Base-by-base conservation (phyloP, 2,113 vertebrate genomes). In the Heterocephalus glaber region DNA sequence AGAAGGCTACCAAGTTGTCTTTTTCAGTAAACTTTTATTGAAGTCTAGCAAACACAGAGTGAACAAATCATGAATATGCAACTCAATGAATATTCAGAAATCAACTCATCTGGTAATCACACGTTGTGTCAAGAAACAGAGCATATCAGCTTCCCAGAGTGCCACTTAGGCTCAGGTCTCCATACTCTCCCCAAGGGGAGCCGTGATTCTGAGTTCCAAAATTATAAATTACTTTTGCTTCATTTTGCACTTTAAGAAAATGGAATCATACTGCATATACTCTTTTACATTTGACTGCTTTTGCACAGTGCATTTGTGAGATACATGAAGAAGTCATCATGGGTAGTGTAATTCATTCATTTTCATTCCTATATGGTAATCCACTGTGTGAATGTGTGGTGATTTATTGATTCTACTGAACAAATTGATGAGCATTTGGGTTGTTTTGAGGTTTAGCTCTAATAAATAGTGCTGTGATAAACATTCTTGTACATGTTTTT, bases 1-100 rank as follows among this genome's bases (percentile, higher is more conserved):
- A 96, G 92, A 92, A 83, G 84, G 49, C 41, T 83, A 94, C 56
- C n/a, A 54, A 80, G 61, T 95, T 94, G 74, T 89, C 81, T 90
- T 89, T 96, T 91, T 49, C 89, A 86, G 74, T 80, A 89, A 93
- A 83, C 83, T 89, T 94, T 56, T 86, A 82, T 20, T 63, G 22
- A 94, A 70, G 63, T 74, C 60, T 90, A 86, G 80, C 47, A 96
- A 95, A 54, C 52, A 66, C 6, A 47, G n/a, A 81, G 47, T 56
- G 8, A 44, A 87, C n/a, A 68, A 58, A 90, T 94, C 52, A 52
- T 86, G 66, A 95, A 41, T 80, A 26, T 60, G 56, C 0, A 82
- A 35, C 26, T 93, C 90, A 95, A 14, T 66, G 90, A 95, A 54
- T 63, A 91, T 33, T 66, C 80, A 61, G 80, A 77, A 52, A 90